Percentiles rank a stretch among this genome's conserved stretches.
These are phyloP conservation scores for Papilio dardanus DNA, from an alignment of 1,140 invertebrate species.

Conservation along the genomic window DNA sequence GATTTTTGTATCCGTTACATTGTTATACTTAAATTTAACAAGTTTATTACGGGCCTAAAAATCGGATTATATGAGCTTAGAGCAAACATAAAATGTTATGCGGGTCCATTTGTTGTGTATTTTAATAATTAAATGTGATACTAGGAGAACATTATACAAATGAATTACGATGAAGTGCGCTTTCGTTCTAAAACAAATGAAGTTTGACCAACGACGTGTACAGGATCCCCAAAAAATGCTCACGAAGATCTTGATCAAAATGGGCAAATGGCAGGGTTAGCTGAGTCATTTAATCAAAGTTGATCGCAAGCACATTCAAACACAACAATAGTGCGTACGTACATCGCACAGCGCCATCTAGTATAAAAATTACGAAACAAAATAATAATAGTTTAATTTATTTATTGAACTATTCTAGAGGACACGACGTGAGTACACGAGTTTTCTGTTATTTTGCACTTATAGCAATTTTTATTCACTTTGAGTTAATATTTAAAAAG, in stretches of 20 bases:
- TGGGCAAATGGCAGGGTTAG: too few relatives aligned
- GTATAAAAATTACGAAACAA: too few relatives aligned
- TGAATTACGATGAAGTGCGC: background rate
- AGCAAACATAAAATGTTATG: background rate
- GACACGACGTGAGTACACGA: background rate
- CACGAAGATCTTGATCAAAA: too few relatives aligned
- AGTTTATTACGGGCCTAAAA: background rate
- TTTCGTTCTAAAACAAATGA: background rate
- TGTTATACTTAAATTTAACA: conserved; percentile 7
- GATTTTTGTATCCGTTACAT: conserved; percentile 4
- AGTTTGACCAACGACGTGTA: too few relatives aligned
- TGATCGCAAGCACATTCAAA: too few relatives aligned
- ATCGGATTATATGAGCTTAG: background rate
- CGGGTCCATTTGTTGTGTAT: background rate
- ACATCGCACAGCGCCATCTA: too few relatives aligned
- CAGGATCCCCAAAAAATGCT: too few relatives aligned
- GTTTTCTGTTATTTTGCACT: background rate
- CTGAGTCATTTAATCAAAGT: too few relatives aligned
- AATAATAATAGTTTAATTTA: too few relatives aligned
- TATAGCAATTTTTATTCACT: background rate
- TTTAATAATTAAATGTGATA: background rate
- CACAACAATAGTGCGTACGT: too few relatives aligned
- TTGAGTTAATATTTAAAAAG: background rate
- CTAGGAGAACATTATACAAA: background rate
- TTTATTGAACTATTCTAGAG: too few relatives aligned